Evolutionary conservation across 1,140 invertebrate species (phyloP).

Genomic region (Babylonia areolata): DNA sequence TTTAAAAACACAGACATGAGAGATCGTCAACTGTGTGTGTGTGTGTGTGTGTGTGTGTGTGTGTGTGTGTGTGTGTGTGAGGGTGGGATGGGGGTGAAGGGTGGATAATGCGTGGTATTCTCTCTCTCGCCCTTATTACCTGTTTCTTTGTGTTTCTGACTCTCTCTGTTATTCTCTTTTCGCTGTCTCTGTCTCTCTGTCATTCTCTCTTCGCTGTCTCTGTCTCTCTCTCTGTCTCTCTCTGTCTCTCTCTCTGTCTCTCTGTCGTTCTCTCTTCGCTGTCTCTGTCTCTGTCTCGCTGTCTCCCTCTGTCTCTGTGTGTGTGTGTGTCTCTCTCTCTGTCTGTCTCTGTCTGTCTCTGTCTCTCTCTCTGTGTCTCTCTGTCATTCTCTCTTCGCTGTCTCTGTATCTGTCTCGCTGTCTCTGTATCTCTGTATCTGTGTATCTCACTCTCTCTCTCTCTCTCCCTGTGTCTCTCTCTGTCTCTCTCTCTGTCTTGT

Average conservation of each 20-base stretch:
- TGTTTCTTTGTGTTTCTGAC: neutral
- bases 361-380: too few relatives aligned
- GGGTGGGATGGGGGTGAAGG: too few relatives aligned
- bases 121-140: neutral
- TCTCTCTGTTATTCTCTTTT: neutral
- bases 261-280: constrained; percentile 12
- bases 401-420: too few relatives aligned
- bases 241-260: neutral
- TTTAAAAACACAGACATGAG: too few relatives aligned
- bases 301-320: neutral
- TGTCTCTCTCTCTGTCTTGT: neutral
- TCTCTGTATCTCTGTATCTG: too few relatives aligned
- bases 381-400: too few relatives aligned
- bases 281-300: neutral
- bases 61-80: too few relatives aligned
- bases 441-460: too few relatives aligned
- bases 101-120: too few relatives aligned
- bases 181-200: neutral
- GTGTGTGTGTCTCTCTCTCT: neutral
- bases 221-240: neutral
- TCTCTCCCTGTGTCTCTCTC: neutral
- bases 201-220: neutral
- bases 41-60: too few relatives aligned
- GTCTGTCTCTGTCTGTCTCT: too few relatives aligned
- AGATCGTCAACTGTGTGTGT: too few relatives aligned